phyloP scores from a whole-genome alignment of 2,888 invertebrate species.

The Agriopis marginaria region DNA sequence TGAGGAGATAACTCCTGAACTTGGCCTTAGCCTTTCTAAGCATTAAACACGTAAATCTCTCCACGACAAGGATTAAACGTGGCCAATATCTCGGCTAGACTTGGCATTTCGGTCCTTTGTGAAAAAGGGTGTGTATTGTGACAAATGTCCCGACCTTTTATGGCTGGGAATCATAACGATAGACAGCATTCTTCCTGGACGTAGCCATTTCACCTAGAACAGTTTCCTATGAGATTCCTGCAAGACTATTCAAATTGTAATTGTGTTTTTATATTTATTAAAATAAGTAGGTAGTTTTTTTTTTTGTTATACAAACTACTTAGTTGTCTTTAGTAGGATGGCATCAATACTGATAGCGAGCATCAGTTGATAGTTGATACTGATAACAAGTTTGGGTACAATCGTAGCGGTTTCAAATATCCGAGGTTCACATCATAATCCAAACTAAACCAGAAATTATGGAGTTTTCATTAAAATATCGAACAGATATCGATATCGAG shows the following conservation, averaged over 20 bases:
- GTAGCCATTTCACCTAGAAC: too few relatives aligned
- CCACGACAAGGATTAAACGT: slow-evolving; percentile 48
- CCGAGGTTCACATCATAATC: not conserved
- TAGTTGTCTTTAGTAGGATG: too few relatives aligned
- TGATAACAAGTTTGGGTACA: too few relatives aligned
- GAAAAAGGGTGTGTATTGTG: slow-evolving; percentile 34
- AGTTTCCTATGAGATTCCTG: too few relatives aligned
- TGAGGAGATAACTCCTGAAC: slow-evolving; percentile 48
- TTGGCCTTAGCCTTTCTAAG: slow-evolving; percentile 42
- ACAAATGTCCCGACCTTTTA: slow-evolving; percentile 37
- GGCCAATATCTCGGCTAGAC: slow-evolving; percentile 43
- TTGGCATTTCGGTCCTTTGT: slow-evolving; percentile 26
- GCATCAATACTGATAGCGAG: too few relatives aligned
- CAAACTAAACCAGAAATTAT: not conserved
- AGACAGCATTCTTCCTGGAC: too few relatives aligned
- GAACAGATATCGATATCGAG: slow-evolving; percentile 34
- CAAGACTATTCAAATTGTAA: too few relatives aligned
- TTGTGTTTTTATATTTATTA: too few relatives aligned
- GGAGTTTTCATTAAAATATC: slow-evolving; percentile 33
- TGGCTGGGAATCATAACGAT: slow-evolving; percentile 17
- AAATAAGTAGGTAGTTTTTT: too few relatives aligned
- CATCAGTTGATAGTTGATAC: too few relatives aligned
- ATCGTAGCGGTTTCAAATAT: not conserved
- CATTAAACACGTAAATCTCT: slow-evolving; percentile 46
- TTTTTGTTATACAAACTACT: too few relatives aligned